Base-by-base conservation (phyloP, 2,888 invertebrate species). In the Nesidiocoris tenuis region DNA sequence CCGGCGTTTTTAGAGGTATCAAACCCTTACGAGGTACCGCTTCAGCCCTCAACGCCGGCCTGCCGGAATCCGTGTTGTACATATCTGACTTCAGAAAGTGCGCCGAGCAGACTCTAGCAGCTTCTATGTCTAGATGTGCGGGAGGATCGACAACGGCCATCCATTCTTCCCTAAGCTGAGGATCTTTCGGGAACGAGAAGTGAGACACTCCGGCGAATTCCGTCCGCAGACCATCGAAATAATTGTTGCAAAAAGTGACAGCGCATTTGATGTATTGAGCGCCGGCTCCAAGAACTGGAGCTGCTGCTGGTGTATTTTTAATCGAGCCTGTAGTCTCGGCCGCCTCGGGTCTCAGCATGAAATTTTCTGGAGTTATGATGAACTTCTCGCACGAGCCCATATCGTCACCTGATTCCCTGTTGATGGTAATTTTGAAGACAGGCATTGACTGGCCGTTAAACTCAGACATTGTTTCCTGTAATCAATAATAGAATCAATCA, bases 251-350 rank as follows among this genome's bases (percentile, higher is more conserved):
- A 57, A 3, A 12, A 12, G 65, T 57, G 1, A 75, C 74, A 2
- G 59, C 65, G 22, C 74, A 75, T 19, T 75, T 75, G 2, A 75
- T 57, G 19, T 75, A 75, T n/a, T 54, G 21, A 59, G 59, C n/a
- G n/a, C 3, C 7, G 3, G 59, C 59, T 5, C 3, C 3, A 5
- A 16, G n/a, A 5, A 5, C 59, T 39, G 39, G 39, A 3, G 39
- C 39, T 7, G 39, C 3, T 39, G 39, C 39, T n/a, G n/a, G n/a
- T n/a, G n/a, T n/a, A n/a, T n/a, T n/a, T n/a, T n/a, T n/a, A n/a
- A n/a, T n/a, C n/a, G n/a, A n/a, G n/a, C n/a, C n/a, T n/a, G n/a
- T n/a, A n/a, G n/a, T n/a, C 3, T 39, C 12, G 39, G 5, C 12
- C 39, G 39, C 3, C 5, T 39, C 39, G 12, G 39, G 39, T 7